Conservation (phyloP, 2,797 vertebrate species). For the Phalloptychus januarius region DNA sequence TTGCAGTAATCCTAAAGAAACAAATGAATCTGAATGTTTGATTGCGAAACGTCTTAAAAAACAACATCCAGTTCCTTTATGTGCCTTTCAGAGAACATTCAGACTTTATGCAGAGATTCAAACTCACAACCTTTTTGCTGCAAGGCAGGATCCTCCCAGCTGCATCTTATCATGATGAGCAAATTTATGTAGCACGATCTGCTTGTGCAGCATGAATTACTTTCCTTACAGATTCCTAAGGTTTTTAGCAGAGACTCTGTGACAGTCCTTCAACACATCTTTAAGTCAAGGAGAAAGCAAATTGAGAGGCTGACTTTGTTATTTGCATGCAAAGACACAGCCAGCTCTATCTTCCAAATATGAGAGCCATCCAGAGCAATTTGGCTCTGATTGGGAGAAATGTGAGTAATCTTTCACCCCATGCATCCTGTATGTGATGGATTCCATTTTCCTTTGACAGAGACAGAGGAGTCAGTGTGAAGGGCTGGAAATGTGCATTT, state of each 20-base stretch:
- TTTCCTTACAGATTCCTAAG: neutral
- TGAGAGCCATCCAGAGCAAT: slow-evolving; percentile 61
- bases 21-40: neutral
- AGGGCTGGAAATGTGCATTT: slow-evolving; percentile 14
- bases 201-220: neutral
- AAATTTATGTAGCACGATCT: neutral
- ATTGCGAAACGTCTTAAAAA: neutral
- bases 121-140: neutral
- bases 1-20: slow-evolving; percentile 24
- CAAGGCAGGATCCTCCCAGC: neutral
- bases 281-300: slow-evolving; percentile 53
- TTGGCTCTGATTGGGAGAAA: slow-evolving; percentile 58
- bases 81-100: neutral
- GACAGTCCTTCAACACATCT: slow-evolving; percentile 33
- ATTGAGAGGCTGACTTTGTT: slow-evolving; percentile 39
- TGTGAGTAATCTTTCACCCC: slow-evolving; percentile 59
- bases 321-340: slow-evolving; percentile 58
- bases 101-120: neutral
- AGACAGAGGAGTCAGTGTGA: slow-evolving; percentile 17
- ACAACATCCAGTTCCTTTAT: neutral
- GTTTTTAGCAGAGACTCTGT: slow-evolving; percentile 2
- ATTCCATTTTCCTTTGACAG: slow-evolving; percentile 49
- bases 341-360: slow-evolving; percentile 47
- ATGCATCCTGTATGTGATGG: slow-evolving; percentile 53
- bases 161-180: neutral